Percentiles rank a stretch among this genome's conserved stretches.
phyloP scores from a whole-genome alignment of 2,113 vertebrate species.

The Cepphus grylle region DNA sequence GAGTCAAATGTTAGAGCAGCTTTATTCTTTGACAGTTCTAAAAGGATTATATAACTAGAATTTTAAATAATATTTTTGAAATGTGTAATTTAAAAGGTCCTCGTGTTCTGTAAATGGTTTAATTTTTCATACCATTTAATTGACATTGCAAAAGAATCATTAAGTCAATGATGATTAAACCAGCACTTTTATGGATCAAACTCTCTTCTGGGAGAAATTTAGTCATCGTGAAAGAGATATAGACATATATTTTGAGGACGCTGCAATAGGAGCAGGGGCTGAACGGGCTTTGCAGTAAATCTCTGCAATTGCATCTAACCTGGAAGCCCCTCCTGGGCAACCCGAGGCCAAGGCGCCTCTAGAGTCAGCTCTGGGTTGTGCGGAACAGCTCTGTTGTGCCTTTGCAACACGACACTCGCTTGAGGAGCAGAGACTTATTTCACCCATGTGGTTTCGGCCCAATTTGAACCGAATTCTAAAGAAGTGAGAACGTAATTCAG shows the following conservation, averaged over 20 bases:
- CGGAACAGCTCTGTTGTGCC: not conserved
- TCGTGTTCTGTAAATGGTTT: conserved; percentile 50
- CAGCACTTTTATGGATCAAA: conserved; percentile 36
- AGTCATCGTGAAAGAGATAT: not conserved
- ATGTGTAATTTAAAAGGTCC: conserved; percentile 72
- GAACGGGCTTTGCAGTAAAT: not conserved
- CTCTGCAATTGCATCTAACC: not conserved
- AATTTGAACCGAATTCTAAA: not conserved
- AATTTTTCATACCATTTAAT: conserved; percentile 57
- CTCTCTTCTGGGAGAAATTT: conserved; percentile 41
- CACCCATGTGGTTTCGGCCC: not conserved
- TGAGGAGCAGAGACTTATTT: not conserved
- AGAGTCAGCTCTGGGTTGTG: not conserved
- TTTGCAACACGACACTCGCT: not conserved
- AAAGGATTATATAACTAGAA: conserved; percentile 68
- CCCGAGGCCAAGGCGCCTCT: not conserved
- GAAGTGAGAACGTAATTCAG: not conserved
- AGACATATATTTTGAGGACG: not conserved
- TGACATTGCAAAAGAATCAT: conserved; percentile 47
- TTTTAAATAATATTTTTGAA: conserved; percentile 66
- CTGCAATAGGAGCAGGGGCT: not conserved
- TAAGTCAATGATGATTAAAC: conserved; percentile 37
- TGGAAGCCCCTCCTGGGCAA: not conserved
- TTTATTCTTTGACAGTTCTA: conserved; percentile 72
- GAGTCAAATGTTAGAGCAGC: conserved; percentile 66